Conservation (phyloP, 2,113 vertebrate genomes). For the Vanacampus margaritifer region DNA sequence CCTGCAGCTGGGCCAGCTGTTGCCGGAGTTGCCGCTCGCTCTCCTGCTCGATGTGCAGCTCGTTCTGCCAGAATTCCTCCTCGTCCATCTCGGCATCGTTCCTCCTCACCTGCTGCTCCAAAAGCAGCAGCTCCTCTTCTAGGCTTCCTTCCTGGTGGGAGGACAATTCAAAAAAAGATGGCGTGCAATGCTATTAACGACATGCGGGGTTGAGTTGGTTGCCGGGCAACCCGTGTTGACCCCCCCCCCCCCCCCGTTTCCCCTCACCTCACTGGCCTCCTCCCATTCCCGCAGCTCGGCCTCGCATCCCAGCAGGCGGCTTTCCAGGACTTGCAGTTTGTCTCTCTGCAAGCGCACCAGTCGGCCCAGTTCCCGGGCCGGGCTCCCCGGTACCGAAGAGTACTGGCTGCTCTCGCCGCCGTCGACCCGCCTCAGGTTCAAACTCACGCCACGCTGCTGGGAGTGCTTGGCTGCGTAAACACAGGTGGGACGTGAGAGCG, state of each 20-base stretch:
- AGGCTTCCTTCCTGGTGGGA: constrained; percentile 44
- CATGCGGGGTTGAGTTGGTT: background rate
- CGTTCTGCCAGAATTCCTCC: constrained; percentile 94
- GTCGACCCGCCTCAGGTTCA: constrained; percentile 52
- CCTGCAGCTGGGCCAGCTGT: constrained; percentile 84
- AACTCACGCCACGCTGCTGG: constrained; percentile 46
- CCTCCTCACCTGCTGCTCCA: constrained; percentile 87
- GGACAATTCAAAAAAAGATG: background rate
- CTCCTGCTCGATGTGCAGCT: constrained; percentile 91
- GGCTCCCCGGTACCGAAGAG: constrained; percentile 53
- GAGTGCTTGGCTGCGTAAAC: constrained; percentile 52
- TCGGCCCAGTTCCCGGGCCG: constrained; percentile 79
- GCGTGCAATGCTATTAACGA: background rate
- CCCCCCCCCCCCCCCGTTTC: background rate
- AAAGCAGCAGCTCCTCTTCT: constrained; percentile 83
- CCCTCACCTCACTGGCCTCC: constrained; percentile 63
- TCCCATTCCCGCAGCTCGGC: constrained; percentile 83
- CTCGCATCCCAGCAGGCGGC: constrained; percentile 82
- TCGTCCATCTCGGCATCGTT: constrained; percentile 90
- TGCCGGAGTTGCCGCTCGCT: constrained; percentile 87
- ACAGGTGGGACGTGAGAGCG: background rate
- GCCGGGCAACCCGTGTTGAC: background rate
- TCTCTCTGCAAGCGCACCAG: constrained; percentile 87
- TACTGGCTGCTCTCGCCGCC: constrained; percentile 22
- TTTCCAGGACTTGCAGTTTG: constrained; percentile 84